phyloP scores from a whole-genome alignment of 64 coral and sea anemone genomes.

The Pocillopora damicornis region DNA sequence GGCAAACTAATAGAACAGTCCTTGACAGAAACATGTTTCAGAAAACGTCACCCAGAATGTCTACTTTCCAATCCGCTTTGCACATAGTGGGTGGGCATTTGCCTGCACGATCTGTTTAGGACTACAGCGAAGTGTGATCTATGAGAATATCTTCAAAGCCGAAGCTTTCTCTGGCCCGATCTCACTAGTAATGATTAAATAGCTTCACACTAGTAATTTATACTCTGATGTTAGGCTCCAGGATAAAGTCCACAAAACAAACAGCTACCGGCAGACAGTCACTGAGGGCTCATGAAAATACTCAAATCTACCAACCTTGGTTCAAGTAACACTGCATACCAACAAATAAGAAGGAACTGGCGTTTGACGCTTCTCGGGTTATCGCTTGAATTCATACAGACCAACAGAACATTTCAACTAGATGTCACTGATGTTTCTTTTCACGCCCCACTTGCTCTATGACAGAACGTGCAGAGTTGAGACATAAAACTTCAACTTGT shows the following conservation, averaged over 20 bases:
- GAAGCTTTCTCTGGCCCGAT: not conserved
- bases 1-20: not conserved
- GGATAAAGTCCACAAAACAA: not conserved
- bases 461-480: not conserved
- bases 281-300: not conserved
- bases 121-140: not conserved
- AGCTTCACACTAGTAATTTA: not conserved
- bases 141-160: not conserved
- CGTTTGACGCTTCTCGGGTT: not conserved
- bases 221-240: not conserved
- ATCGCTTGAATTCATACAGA: slow-evolving; percentile 36
- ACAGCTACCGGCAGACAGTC: not conserved
- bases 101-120: not conserved
- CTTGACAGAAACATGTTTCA: not conserved
- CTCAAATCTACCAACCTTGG: slow-evolving; percentile 20
- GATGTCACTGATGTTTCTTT: not conserved
- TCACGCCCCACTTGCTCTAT: not conserved
- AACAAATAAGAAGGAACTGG: not conserved
- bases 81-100: not conserved
- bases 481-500: slow-evolving; percentile 1
- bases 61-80: not conserved
- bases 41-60: not conserved
- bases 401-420: not conserved
- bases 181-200: not conserved
- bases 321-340: slow-evolving; percentile 43